These are phyloP conservation scores for Nannoperca obscura DNA, from an alignment of 2,797 vertebrate genomes.

Conservation along the genomic window DNA sequence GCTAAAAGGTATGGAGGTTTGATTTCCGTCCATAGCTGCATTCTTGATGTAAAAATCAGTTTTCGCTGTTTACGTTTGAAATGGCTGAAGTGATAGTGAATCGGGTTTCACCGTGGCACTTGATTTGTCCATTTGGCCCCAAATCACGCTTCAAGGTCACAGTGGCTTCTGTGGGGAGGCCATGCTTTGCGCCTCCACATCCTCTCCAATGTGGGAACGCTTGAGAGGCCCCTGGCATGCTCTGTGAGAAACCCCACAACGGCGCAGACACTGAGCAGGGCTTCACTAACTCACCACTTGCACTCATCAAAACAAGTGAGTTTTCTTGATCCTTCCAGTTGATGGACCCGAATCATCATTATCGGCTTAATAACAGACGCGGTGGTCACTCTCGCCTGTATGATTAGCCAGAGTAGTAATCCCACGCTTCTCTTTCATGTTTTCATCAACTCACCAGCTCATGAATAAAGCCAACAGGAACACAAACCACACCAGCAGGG, in stretches of 20 bases:
- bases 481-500: conserved; percentile 75
- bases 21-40: not conserved
- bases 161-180: conserved; percentile 79
- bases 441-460: conserved; percentile 76
- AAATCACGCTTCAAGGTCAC: conserved; percentile 72
- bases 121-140: conserved; percentile 57
- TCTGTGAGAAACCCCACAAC: conserved; percentile 81
- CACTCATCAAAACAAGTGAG: conserved; percentile 60
- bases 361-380: conserved; percentile 71
- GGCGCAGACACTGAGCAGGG: conserved; percentile 56
- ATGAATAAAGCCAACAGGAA: conserved; percentile 76
- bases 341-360: conserved; percentile 70
- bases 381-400: conserved; percentile 63
- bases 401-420: conserved; percentile 70
- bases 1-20: not conserved
- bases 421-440: conserved; percentile 61
- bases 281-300: conserved; percentile 67
- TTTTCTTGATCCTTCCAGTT: conserved; percentile 61
- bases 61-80: conserved; percentile 35
- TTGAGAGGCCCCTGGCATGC: conserved; percentile 77
- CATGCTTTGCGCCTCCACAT: conserved; percentile 79
- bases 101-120: conserved; percentile 59
- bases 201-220: conserved; percentile 81
- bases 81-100: conserved; percentile 43
- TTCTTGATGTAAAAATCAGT: conserved; percentile 25